Percentiles rank a stretch among this genome's conserved stretches.
Conservation (phyloP, 1,140 invertebrate genomes). For the Neodiprion virginianus region DNA sequence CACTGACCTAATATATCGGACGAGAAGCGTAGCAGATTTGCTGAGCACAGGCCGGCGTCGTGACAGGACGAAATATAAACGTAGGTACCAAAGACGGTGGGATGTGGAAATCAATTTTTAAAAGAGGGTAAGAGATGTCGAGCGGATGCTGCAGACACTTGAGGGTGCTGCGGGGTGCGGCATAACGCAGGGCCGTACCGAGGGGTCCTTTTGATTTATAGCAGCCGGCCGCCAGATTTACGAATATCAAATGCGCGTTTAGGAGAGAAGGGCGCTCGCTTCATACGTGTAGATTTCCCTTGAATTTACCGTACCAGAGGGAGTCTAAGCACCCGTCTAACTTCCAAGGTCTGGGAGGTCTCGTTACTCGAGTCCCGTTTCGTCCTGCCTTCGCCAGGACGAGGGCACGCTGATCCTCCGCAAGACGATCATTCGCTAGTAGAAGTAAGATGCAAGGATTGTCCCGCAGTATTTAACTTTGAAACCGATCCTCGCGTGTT, state of each 20-base stretch:
- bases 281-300: slow-evolving; percentile 42
- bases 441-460: too few relatives aligned
- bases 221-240: slow-evolving; percentile 58
- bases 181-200: slow-evolving; percentile 16
- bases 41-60: neutral
- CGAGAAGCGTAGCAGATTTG: too few relatives aligned
- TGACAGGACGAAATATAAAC: neutral
- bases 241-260: slow-evolving; percentile 61
- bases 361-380: neutral
- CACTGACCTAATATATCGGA: too few relatives aligned
- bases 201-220: slow-evolving; percentile 61
- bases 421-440: too few relatives aligned
- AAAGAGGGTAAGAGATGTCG: slow-evolving; percentile 40
- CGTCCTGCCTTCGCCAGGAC: too few relatives aligned
- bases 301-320: slow-evolving; percentile 42
- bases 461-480: too few relatives aligned
- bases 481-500: too few relatives aligned
- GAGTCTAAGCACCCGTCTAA: slow-evolving; percentile 43
- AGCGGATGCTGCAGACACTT: slow-evolving; percentile 43
- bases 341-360: slow-evolving; percentile 32
- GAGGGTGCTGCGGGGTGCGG: slow-evolving; percentile 33
- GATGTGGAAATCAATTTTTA: slow-evolving; percentile 45
- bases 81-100: neutral
- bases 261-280: slow-evolving; percentile 39
- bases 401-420: neutral